phyloP scores from a whole-genome alignment of 2,888 invertebrate species.

The Cactoblastis cactorum region DNA sequence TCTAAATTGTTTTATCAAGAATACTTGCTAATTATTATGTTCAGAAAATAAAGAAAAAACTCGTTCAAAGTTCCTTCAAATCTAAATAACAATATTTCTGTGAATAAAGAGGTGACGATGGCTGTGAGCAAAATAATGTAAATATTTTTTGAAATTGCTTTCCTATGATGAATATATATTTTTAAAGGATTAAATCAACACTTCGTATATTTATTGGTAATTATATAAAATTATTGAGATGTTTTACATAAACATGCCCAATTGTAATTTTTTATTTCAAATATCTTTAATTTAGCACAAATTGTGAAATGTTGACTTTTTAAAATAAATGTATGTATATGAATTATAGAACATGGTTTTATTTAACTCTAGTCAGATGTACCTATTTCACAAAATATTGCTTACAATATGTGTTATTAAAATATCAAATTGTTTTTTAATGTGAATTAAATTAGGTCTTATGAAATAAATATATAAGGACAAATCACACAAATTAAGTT shows the following conservation, averaged over 20 bases:
- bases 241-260: too few relatives aligned
- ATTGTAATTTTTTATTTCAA: too few relatives aligned
- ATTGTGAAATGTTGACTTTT: constrained; percentile 9
- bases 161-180: not conserved
- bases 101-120: constrained; percentile 4
- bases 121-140: constrained; percentile 19
- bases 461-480: too few relatives aligned
- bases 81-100: not conserved
- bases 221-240: too few relatives aligned
- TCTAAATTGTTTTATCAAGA: not conserved
- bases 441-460: too few relatives aligned
- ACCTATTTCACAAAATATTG: too few relatives aligned
- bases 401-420: too few relatives aligned
- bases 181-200: not conserved
- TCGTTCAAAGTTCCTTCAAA: not conserved
- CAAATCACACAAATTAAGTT: too few relatives aligned
- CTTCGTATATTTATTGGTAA: not conserved
- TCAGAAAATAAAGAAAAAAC: not conserved
- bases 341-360: too few relatives aligned
- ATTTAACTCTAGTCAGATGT: too few relatives aligned
- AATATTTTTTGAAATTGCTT: not conserved
- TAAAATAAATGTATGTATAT: constrained; percentile 4
- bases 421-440: too few relatives aligned
- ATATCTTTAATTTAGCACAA: constrained; percentile 3
- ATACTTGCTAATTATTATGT: not conserved